Evolutionary conservation across 1,140 invertebrate species (phyloP).

Genomic region (Zaprionus ghesquierei): DNA sequence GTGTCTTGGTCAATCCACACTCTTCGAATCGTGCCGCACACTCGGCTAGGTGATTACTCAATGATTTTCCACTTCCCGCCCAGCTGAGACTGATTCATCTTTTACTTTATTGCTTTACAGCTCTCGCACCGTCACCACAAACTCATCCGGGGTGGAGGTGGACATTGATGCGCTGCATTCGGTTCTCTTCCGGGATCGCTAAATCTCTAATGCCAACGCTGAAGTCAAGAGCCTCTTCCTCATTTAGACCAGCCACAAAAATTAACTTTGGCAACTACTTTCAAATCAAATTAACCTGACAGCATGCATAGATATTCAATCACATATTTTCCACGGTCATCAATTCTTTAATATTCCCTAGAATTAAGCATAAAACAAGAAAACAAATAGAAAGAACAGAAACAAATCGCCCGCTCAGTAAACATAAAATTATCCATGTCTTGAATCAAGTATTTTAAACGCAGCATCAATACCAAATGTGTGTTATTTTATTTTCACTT

Average conservation of each 20-base stretch:
- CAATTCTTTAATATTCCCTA: background rate
- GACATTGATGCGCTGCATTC: conserved; percentile 73
- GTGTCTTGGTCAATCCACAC: conserved; percentile 88
- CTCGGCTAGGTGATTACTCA: conserved; percentile 79
- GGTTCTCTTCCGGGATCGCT: conserved; percentile 69
- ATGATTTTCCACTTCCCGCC: background rate
- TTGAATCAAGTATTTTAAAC: background rate
- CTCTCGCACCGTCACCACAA: conserved; percentile 67
- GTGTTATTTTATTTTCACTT: background rate
- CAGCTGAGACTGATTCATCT: background rate
- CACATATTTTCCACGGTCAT: background rate
- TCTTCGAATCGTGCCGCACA: conserved; percentile 85
- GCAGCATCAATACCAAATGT: background rate
- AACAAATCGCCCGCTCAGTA: background rate
- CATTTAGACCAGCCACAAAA: background rate
- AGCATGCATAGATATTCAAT: background rate
- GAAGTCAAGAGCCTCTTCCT: background rate
- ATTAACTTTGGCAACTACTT: background rate
- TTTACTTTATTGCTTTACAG: conserved; percentile 6
- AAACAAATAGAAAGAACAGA: background rate
- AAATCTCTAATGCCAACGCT: background rate
- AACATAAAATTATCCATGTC: background rate
- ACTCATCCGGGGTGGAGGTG: conserved; percentile 68
- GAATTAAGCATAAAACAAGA: background rate
- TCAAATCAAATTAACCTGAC: background rate